Base-by-base conservation (phyloP, 2,113 vertebrate species). In the Odobenus rosmarus region DNA sequence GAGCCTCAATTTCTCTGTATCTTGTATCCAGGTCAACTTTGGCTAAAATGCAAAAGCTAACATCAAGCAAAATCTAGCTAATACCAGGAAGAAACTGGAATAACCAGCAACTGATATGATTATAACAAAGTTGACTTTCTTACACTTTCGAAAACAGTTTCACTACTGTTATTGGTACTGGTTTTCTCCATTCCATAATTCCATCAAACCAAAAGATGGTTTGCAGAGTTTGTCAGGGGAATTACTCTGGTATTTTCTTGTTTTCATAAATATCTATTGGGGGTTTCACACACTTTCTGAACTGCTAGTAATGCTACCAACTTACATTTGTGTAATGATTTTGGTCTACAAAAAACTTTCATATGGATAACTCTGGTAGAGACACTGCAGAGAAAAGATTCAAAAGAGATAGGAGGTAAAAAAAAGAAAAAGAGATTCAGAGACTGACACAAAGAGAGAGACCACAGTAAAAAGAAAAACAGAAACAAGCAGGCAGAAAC, bases 1-100 rank as follows among this genome's bases (percentile, higher is more conserved):
- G 55, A 57, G 6, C 13, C 80, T 87, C 69, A 90, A 80, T 85
- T 95, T 90, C 21, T 92, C 51, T 88, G n/a, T 83, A 53, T 88
- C 33, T 90, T 88, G 1, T 36, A 96, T 55, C 26, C 21, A 88
- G 16, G 93, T 15, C 15, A 2, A 87, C 21, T 94, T 64, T 94
- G 69, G n/a, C n/a, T 71, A 51, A 94, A 95, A 85, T 74, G 19
- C 36, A 88, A 95, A 90, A 84, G n/a, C 51, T 93, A 79, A 71
- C 16, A 81, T 39, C 28, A 95, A 11, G 24, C 14, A 89, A 90
- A 92, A 93, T 82, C 71, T 79, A 90, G 16, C 28, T 77, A 95
- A 95, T 42, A 39, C 2, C 11, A 94, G 26, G 19, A 4, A 92
- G 31, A 64, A 90, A 72, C 0, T 57, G 14, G 7, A 85, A 87